phyloP scores from a whole-genome alignment of 2,113 vertebrate genomes.

The Engystomops pustulosus region DNA sequence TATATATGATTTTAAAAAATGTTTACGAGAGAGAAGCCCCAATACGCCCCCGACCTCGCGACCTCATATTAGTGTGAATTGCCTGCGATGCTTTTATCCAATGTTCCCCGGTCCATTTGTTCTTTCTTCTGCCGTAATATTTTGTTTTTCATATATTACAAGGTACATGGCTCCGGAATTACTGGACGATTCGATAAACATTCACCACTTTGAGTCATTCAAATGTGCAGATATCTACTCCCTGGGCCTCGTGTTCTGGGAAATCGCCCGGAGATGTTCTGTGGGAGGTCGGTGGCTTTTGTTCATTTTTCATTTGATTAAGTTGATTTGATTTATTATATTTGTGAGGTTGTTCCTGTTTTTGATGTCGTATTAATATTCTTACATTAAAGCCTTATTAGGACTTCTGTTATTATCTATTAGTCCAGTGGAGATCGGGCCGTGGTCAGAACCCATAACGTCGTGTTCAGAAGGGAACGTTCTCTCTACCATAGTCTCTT shows the following conservation, averaged over 20 bases:
- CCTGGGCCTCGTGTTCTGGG: constrained; percentile 94
- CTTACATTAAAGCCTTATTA: not conserved
- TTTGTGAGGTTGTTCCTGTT: constrained; percentile 22
- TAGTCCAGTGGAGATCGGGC: not conserved
- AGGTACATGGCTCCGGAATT: constrained; percentile 99
- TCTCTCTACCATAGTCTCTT: not conserved
- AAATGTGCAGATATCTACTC: constrained; percentile 95
- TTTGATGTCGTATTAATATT: not conserved
- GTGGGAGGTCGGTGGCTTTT: constrained; percentile 79
- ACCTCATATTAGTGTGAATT: not conserved
- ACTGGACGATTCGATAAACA: constrained; percentile 91
- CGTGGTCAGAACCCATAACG: not conserved
- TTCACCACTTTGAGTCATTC: constrained; percentile 91
- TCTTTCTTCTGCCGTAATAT: constrained; percentile 55
- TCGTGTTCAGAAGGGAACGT: too few species aligned
- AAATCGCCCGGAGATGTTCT: constrained; percentile 90
- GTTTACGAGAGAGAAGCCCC: too few species aligned
- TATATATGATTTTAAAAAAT: not conserved
- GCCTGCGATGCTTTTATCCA: not conserved
- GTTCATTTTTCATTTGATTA: constrained; percentile 13
- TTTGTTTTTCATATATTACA: constrained; percentile 66
- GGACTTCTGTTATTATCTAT: not conserved
- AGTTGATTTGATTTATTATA: constrained; percentile 26
- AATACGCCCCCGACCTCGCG: not conserved
- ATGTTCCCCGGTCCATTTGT: not conserved